Conservation (phyloP, 2,113 vertebrate species). For the Rhinolophus sinicus region DNA sequence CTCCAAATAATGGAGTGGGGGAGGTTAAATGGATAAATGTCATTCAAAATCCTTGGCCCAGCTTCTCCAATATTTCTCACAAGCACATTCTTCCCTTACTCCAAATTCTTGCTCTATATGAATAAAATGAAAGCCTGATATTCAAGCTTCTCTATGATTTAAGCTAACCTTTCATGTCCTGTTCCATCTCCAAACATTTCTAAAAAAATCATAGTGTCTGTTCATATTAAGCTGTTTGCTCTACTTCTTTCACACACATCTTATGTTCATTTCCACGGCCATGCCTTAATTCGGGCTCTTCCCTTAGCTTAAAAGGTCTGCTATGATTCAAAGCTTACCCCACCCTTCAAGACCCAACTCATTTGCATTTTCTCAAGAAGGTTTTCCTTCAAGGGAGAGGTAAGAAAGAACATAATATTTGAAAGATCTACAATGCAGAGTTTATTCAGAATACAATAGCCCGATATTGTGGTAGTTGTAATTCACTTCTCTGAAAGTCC, state of each 20-base stretch:
- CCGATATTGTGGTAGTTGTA: not conserved
- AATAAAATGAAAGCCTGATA: conserved; percentile 17
- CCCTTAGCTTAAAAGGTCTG: not conserved
- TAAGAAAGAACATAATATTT: not conserved
- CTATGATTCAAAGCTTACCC: not conserved
- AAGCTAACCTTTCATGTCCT: not conserved
- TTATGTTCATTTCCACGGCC: not conserved
- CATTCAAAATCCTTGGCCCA: not conserved
- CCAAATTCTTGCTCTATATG: not conserved
- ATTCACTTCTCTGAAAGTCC: not conserved
- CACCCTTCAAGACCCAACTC: not conserved
- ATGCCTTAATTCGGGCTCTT: conserved; percentile 10
- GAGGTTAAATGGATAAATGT: not conserved
- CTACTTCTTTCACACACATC: not conserved
- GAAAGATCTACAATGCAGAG: not conserved
- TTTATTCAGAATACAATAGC: not conserved
- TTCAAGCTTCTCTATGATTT: conserved; percentile 32
- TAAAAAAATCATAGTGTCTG: not conserved
- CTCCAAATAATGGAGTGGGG: not conserved
- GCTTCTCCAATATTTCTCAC: not conserved
- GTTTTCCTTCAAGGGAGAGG: not conserved
- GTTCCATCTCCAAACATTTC: not conserved
- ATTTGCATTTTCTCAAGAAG: not conserved
- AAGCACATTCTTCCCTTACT: not conserved
- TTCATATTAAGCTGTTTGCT: not conserved